Evolutionary conservation across 2,113 vertebrate species (phyloP).

Genomic region (Corythaixoides concolor): DNA sequence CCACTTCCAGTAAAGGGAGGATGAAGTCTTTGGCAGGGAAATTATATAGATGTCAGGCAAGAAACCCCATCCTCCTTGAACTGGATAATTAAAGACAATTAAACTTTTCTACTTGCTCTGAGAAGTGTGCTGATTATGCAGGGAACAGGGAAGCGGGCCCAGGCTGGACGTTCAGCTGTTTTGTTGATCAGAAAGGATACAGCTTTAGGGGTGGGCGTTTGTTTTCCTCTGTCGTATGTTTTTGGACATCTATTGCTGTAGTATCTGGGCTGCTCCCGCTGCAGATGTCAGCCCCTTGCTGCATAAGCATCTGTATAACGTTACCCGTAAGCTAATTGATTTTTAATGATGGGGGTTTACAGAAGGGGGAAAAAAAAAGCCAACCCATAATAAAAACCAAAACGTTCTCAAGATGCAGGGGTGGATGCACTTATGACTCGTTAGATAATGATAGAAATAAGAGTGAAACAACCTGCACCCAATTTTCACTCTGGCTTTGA

Average conservation of each 20-base stretch:
- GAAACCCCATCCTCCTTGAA: conserved; percentile 87
- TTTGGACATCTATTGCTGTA: not conserved
- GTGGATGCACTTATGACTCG: conserved; percentile 32
- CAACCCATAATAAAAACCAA: conserved; percentile 1
- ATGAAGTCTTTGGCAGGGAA: conserved; percentile 84
- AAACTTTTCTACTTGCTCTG: conserved; percentile 88
- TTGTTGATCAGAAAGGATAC: not conserved
- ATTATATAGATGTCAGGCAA: conserved; percentile 82
- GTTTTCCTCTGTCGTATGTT: not conserved
- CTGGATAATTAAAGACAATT: conserved; percentile 91
- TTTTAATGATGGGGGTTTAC: conserved; percentile 23
- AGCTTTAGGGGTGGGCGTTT: not conserved
- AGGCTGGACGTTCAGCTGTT: not conserved
- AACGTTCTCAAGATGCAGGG: not conserved
- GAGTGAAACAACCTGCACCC: not conserved
- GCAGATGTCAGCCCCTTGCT: conserved; percentile 12
- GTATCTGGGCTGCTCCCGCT: not conserved
- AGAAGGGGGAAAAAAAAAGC: not conserved
- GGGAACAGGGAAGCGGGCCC: conserved; percentile 64
- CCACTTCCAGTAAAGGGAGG: conserved; percentile 68
- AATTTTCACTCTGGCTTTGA: not conserved
- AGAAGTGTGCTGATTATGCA: conserved; percentile 86
- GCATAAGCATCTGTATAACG: conserved; percentile 3
- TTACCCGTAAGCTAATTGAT: conserved; percentile 43
- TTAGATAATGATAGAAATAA: conserved; percentile 5